Conservation (phyloP, 2,113 vertebrate species). For the Probosciger aterrimus region DNA sequence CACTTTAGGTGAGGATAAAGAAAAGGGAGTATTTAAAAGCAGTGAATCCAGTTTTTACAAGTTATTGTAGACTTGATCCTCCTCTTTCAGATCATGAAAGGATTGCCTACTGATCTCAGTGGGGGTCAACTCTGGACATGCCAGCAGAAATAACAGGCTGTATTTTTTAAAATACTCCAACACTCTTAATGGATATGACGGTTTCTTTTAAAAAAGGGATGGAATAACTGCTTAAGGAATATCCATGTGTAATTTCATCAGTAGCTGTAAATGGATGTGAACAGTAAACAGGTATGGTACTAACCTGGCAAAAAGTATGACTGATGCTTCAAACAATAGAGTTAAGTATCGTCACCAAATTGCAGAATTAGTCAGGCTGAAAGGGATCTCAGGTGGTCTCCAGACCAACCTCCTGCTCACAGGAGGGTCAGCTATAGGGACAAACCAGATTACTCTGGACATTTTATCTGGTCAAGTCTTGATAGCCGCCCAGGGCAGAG, state of each 20-base stretch:
- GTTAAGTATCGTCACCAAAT: not conserved
- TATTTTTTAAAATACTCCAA: not conserved
- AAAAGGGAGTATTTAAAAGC: not conserved
- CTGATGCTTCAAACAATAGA: not conserved
- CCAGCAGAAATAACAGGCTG: not conserved
- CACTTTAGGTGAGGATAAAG: not conserved
- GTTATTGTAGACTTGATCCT: not conserved
- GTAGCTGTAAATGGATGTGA: constrained; percentile 4
- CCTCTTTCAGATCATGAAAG: not conserved
- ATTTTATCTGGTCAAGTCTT: not conserved
- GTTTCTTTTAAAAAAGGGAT: not conserved
- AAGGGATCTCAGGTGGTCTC: not conserved
- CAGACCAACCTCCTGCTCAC: not conserved
- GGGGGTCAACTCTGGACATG: not conserved
- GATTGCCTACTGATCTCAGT: not conserved
- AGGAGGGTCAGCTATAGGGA: not conserved
- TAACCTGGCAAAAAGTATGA: not conserved
- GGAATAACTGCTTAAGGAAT: not conserved
- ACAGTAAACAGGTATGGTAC: not conserved
- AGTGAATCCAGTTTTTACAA: not conserved
- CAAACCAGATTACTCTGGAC: not conserved
- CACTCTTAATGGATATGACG: not conserved
- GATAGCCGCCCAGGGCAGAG: not conserved
- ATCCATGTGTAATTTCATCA: not conserved
- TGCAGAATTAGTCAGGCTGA: not conserved